These are phyloP conservation scores for Thrips palmi DNA, from an alignment of 1,140 invertebrate species.

Conservation along the genomic window DNA sequence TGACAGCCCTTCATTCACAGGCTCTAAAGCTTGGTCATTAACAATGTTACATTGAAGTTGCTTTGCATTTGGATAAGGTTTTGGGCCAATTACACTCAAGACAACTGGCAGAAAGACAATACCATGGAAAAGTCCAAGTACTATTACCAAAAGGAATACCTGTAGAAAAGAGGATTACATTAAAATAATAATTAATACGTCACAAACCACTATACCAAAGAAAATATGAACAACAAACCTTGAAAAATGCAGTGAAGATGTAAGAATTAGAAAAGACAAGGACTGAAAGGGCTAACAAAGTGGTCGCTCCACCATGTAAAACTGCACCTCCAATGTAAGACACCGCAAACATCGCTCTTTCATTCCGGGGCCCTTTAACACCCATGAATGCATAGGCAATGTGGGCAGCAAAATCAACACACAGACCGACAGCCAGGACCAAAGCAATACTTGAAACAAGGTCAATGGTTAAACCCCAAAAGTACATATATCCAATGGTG, in stretches of 20 bases:
- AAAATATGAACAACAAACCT: conserved; percentile 23
- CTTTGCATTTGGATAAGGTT: no score
- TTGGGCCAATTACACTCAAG: conserved; percentile 49
- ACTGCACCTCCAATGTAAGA: conserved; percentile 61
- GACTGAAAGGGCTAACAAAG: conserved; percentile 54
- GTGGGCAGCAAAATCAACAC: conserved; percentile 78
- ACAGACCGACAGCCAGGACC: conserved; percentile 70
- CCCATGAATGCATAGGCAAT: conserved; percentile 67
- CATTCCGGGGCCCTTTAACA: conserved; percentile 29
- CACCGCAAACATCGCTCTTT: conserved; percentile 46
- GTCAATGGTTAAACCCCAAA: conserved; percentile 70
- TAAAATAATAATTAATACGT: conserved; percentile 7
- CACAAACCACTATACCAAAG: not conserved
- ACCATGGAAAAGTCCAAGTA: conserved; percentile 60
- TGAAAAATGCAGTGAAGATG: conserved; percentile 63
- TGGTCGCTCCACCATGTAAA: conserved; percentile 60
- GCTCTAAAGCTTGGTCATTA: no score
- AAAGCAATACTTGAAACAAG: conserved; percentile 67
- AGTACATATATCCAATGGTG: conserved; percentile 65
- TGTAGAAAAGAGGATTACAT: conserved; percentile 21
- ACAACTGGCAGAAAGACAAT: conserved; percentile 53
- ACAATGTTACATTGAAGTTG: no score
- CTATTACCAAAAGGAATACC: conserved; percentile 56
- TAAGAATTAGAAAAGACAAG: conserved; percentile 54
- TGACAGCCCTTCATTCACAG: no score